phyloP scores from a whole-genome alignment of 2,888 invertebrate genomes.

The Cryptophagus acutangulus region DNA sequence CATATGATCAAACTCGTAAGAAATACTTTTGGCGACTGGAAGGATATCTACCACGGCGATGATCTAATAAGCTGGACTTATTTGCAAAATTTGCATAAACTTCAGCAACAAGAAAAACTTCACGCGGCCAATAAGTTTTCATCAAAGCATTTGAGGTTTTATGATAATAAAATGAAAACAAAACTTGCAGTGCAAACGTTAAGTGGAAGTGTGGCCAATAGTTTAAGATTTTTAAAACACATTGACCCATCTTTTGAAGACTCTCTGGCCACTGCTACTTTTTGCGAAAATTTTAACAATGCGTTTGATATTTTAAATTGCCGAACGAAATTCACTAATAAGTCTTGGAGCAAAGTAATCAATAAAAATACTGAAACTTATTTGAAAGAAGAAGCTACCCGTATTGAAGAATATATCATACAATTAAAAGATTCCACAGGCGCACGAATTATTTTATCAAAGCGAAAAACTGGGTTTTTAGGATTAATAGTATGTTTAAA shows the following conservation, averaged over 20 bases:
- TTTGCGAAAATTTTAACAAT: background rate
- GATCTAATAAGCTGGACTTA: background rate
- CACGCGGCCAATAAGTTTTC: background rate
- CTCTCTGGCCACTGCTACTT: background rate
- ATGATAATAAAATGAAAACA: conserved; percentile 5
- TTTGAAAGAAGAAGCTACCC: no score
- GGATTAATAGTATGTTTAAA: no score
- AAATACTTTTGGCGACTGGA: background rate
- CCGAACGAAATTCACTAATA: no score
- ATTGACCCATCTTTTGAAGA: background rate
- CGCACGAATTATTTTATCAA: background rate
- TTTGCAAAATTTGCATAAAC: background rate
- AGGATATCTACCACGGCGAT: background rate
- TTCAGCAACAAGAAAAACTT: background rate
- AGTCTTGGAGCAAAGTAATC: no score
- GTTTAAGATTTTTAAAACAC: background rate
- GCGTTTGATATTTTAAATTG: no score
- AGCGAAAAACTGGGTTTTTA: background rate
- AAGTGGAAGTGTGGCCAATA: background rate
- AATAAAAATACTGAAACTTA: background rate
- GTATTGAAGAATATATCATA: background rate
- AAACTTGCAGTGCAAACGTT: no score
- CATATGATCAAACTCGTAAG: background rate
- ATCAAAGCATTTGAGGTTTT: background rate
- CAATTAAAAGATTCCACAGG: background rate